Percentiles rank a stretch among this genome's conserved stretches.
phyloP scores from a whole-genome alignment of 2,797 vertebrate species.

The Eremophila alpestris region DNA sequence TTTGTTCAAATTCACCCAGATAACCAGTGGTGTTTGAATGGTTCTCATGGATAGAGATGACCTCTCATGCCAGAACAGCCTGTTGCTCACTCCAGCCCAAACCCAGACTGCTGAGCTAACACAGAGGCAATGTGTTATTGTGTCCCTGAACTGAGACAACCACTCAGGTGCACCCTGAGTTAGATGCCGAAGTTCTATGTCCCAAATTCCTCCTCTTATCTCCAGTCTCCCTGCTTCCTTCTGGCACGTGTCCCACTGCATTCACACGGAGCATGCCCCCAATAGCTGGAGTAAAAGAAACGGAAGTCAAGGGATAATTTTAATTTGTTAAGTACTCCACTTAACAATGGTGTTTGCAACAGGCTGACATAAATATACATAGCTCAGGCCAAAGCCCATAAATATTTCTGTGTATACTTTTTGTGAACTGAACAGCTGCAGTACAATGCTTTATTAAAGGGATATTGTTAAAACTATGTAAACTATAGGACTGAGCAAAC shows the following conservation, averaged over 20 bases:
- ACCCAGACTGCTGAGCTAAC: background rate
- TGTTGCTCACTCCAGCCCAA: background rate
- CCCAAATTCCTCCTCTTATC: slow-evolving; percentile 12
- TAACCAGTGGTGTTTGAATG: background rate
- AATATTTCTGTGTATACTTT: slow-evolving; percentile 8
- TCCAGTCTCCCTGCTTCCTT: background rate
- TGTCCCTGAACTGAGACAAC: background rate
- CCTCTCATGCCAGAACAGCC: background rate
- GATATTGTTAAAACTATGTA: slow-evolving; percentile 11
- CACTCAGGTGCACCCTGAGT: background rate
- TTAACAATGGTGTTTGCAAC: slow-evolving; percentile 35
- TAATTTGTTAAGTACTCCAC: background rate
- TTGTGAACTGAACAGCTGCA: slow-evolving; percentile 44
- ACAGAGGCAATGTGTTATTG: background rate
- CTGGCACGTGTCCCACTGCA: background rate
- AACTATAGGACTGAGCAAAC: background rate
- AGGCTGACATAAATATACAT: background rate
- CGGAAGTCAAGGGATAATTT: background rate
- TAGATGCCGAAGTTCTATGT: background rate
- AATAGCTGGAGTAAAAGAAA: slow-evolving; percentile 4
- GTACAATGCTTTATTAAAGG: slow-evolving; percentile 19
- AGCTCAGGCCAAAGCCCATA: slow-evolving; percentile 22
- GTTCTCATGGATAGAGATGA: background rate
- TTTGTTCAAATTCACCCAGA: background rate
- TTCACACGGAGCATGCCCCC: background rate